Evolutionary conservation across 1,140 invertebrate species (phyloP), one percentile per base, ranked within the genome.

Genomic region (Acarapis woodi): DNA sequence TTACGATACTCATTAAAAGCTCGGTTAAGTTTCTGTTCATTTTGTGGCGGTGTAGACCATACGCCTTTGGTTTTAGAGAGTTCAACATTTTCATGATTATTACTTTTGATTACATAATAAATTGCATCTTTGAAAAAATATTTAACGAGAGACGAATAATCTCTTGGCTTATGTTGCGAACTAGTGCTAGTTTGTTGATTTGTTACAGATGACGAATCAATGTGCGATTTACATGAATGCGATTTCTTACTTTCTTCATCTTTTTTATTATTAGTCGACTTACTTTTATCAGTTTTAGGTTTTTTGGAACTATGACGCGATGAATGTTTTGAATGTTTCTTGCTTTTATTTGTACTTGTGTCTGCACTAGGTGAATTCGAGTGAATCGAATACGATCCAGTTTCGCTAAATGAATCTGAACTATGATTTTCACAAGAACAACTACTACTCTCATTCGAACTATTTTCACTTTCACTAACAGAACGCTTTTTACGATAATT

Each of bases 101-200:
- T 93, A 31, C 83, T 90, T 57, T 94, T 94, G 43, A 96, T 90
- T 18, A 94, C 66, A 60, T 93, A 96, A 62, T 87, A 94, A 44
- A 82, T 65, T 42, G 85, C 77, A 56, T 88, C 79, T 46, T 80
- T 65, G 54, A 93, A 90, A 35, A 94, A 63, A 54, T 90, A 90
- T 59, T 85, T 88, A 34, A 94, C 57, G 58, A 83, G 76, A 8
- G 75, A 77, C 50, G 70, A 61, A 51, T 80, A 82, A 58, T 82
- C 75, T 49, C 34, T 19, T 35, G 14, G 25, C 25, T 28, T 28
- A 28, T 14, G 25, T 9, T 8, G 25, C 25, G 25, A 9, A 28
- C 25, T 28, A 8, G 8, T 28, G 25, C 25, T 28, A 14, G 14
- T 14, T 14, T 9, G 25, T n/a, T n/a, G n/a, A n/a, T n/a, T n/a